Evolutionary conservation across 2,888 invertebrate genomes (phyloP), one percentile per base, ranked within the genome.

Genomic region (Erpobdella octoculata): DNA sequence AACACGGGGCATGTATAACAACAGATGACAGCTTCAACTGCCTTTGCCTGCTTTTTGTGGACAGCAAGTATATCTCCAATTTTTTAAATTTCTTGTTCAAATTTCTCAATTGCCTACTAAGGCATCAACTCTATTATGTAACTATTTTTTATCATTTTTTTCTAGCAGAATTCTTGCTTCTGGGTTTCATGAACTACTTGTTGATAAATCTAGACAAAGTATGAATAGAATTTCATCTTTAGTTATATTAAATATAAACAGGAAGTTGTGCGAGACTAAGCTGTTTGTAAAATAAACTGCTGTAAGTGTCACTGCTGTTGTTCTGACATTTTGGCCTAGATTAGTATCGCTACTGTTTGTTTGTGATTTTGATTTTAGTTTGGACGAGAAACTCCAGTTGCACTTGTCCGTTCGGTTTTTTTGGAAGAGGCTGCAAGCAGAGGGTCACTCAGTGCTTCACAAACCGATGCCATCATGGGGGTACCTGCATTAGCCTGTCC

Each of bases 401-500:
- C 48, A 15, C 25, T 15, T 68, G 68, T 21, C 36, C 48, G 36
- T 58, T 70, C 1, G 70, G 70, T 0, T 70, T 21, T 59, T 31
- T 58, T 15, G 70, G 70, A 5, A 33, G 25, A 9, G 37, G 31
- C 6, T 70, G 70, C 8, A 35, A 59, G 37, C 21, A 53, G 2
- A 41, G 70, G 18, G 53, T 38, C 36, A 58, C 58, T 1, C 70
- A 46, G 8, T 70, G 70, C 28, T 21, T 58, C 25, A 21, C 18
- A 12, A 59, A 48, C 25, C 37, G 18, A 15, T 70, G 70, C 25
- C 15, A 36, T 21, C 33, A 70, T 59, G 70, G 70, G 21, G 70
- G 70, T 4, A 70, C 70, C 35, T 70, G 70, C 28, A 36, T 70
- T 18, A 38, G 25, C 35, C 31, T 62, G 62, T n/a, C n/a, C n/a